A percentile compares a stretch with the other conserved stretches of the same genome.
Evolutionary conservation across 2,888 invertebrate genomes (phyloP).

Genomic region (Archips xylosteana): DNA sequence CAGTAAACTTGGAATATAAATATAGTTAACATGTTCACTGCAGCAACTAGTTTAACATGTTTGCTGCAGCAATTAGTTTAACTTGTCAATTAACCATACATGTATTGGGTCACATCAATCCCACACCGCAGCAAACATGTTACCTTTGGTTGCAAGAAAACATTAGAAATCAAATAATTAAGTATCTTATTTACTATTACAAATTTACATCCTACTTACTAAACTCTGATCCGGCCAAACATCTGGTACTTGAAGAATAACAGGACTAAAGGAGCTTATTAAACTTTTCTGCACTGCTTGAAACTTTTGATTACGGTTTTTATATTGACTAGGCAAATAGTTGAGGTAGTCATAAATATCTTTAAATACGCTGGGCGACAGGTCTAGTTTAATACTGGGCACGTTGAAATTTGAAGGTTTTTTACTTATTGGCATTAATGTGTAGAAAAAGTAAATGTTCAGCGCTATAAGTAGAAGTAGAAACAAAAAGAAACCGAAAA

Average conservation of each 20-base stretch:
- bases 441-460: constrained; percentile 79
- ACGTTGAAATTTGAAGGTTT: constrained; percentile 58
- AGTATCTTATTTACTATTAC: too few species aligned
- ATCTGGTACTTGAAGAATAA: constrained; percentile 55
- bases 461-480: constrained; percentile 72
- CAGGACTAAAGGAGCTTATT: constrained; percentile 71
- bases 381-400: constrained; percentile 63
- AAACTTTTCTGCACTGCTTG: constrained; percentile 60
- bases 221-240: constrained; percentile 66
- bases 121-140: too few species aligned
- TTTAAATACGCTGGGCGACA: constrained; percentile 61
- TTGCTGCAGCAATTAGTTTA: too few species aligned
- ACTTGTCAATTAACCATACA: too few species aligned
- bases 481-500: constrained; percentile 77
- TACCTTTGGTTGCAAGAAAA: too few species aligned
- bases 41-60: too few species aligned
- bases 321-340: constrained; percentile 72
- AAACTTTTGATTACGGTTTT: constrained; percentile 69
- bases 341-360: constrained; percentile 75
- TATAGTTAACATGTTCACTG: too few species aligned
- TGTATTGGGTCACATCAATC: too few species aligned
- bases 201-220: constrained; percentile 58
- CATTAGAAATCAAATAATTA: too few species aligned
- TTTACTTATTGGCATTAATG: constrained; percentile 62
- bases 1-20: too few species aligned